Percentiles rank a stretch among this genome's conserved stretches.
Conservation (phyloP, 2,888 invertebrate species). For the Scaptomyza caliginosa region DNA sequence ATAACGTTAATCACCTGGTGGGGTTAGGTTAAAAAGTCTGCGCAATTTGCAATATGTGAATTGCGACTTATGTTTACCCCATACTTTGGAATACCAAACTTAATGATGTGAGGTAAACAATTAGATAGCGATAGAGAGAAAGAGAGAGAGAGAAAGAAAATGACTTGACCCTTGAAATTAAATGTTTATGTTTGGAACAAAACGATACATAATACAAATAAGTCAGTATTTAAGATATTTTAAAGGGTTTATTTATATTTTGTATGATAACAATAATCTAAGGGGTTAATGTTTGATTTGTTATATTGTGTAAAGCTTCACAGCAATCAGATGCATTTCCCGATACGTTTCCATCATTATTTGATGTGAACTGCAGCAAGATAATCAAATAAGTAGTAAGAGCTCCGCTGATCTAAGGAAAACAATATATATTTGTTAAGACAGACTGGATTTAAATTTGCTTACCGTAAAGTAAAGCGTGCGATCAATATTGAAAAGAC, state of each 20-base stretch:
- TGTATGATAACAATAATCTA: not conserved
- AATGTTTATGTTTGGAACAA: conserved; percentile 1
- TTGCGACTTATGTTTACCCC: not conserved
- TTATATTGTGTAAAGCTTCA: conserved; percentile 38
- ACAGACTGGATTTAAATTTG: too few species aligned
- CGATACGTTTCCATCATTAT: conserved; percentile 38
- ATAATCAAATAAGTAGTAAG: conserved; percentile 84
- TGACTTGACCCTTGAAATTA: too few species aligned
- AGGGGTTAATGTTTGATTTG: conserved; percentile 44
- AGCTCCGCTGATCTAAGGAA: conserved; percentile 82
- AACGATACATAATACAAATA: not conserved
- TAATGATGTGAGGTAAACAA: conserved; percentile 6
- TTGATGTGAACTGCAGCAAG: conserved; percentile 83
- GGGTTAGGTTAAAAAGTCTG: not conserved
- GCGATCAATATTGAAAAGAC: conserved; percentile 84
- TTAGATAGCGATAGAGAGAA: not conserved
- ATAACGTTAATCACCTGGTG: conserved; percentile 1
- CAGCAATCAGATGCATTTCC: conserved; percentile 20
- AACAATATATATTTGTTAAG: too few species aligned
- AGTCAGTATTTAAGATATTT: not conserved
- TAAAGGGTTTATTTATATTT: not conserved
- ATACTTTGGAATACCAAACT: conserved; percentile 1
- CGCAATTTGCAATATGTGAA: conserved; percentile 29
- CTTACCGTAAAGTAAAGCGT: conserved; percentile 84
- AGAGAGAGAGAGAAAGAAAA: not conserved